These are phyloP conservation scores for Drosophila nigritarsus DNA, from an alignment of 2,888 invertebrate species.

Conservation along the genomic window DNA sequence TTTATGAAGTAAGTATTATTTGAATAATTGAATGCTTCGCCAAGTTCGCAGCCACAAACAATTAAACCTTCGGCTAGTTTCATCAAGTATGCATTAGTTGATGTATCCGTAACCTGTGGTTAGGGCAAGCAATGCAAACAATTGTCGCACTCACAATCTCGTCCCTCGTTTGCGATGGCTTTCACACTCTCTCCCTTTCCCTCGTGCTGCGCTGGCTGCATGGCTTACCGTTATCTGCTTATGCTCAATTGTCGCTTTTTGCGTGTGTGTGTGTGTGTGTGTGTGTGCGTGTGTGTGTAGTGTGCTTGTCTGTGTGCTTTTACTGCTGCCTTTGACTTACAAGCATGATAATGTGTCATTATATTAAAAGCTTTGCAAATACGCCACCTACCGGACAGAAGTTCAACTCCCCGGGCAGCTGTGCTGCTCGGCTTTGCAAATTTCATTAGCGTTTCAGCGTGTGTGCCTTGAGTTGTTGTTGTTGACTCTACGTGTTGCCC, in stretches of 20 bases:
- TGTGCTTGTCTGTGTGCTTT: constrained; percentile 21
- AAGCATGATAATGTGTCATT: constrained; percentile 79
- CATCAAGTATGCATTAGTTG: constrained; percentile 8
- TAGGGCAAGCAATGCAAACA: constrained; percentile 28
- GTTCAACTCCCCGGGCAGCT: constrained; percentile 55
- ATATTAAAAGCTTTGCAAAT: constrained; percentile 82
- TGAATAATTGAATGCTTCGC: neutral
- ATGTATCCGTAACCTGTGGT: constrained; percentile 5
- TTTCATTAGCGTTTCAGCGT: constrained; percentile 71
- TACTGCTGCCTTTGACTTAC: constrained; percentile 62
- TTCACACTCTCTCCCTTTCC: constrained; percentile 1
- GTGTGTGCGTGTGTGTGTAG: constrained; percentile 14
- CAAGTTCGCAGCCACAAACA: neutral
- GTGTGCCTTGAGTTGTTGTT: constrained; percentile 37
- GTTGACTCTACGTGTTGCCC: constrained; percentile 46
- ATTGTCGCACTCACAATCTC: constrained; percentile 6
- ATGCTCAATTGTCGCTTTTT: constrained; percentile 41
- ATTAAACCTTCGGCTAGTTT: neutral
- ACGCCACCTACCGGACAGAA: constrained; percentile 63
- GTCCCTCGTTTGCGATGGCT: neutral
- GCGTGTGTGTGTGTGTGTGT: constrained; percentile 10
- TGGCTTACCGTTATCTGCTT: constrained; percentile 43
- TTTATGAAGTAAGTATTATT: neutral
- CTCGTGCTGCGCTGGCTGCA: neutral
- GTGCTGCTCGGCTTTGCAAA: constrained; percentile 57